Percentiles rank a stretch among this genome's conserved stretches.
phyloP scores from a whole-genome alignment of 2,113 vertebrate species.

The Hydropotes inermis region DNA sequence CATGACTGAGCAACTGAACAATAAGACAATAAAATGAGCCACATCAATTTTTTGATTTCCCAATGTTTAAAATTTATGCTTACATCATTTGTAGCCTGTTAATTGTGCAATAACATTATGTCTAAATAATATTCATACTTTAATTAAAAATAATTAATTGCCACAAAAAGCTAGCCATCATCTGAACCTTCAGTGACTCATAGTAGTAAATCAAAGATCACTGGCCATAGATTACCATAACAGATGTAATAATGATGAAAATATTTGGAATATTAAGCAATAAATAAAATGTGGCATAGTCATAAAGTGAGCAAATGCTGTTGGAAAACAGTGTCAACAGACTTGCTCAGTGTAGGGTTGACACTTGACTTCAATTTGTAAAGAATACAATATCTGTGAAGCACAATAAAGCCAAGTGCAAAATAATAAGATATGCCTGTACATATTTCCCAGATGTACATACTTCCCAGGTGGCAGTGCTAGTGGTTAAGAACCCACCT shows the following conservation, averaged over 20 bases:
- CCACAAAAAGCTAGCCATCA: not conserved
- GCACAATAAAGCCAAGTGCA: not conserved
- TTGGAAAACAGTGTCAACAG: not conserved
- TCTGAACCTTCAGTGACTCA: not conserved
- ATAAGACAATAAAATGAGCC: not conserved
- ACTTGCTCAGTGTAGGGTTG: not conserved
- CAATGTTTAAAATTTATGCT: not conserved
- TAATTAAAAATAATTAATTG: not conserved
- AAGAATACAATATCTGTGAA: not conserved
- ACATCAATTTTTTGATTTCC: not conserved
- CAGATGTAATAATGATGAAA: not conserved
- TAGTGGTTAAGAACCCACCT: not conserved
- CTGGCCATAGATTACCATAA: not conserved
- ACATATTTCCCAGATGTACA: not conserved
- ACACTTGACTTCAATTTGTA: not conserved
- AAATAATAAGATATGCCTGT: not conserved
- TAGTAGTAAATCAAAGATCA: not conserved
- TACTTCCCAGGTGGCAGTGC: rapidly evolving
- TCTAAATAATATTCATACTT: not conserved
- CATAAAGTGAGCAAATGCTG: not conserved
- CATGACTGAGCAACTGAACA: not conserved
- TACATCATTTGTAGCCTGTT: not conserved
- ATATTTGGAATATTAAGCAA: not conserved
- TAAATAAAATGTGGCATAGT: not conserved
- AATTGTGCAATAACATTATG: not conserved